These are phyloP conservation scores for Ectropis crepuscularia DNA, from an alignment of 2,888 invertebrate species.

Conservation along the genomic window DNA sequence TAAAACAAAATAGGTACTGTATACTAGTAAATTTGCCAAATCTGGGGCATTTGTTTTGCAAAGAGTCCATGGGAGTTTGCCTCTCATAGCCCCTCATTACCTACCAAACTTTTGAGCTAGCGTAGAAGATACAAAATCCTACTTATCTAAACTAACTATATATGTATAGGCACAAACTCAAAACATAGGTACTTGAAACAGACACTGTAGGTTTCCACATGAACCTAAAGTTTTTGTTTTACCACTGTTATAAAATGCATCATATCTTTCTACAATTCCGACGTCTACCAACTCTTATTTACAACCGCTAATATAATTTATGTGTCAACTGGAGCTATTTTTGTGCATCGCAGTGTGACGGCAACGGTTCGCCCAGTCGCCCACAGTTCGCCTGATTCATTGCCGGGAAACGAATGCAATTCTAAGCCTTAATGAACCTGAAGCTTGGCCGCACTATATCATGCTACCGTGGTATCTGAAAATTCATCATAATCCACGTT, in stretches of 20 bases:
- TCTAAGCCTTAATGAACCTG: slow-evolving; percentile 56
- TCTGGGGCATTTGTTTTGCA: neutral
- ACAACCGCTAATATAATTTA: slow-evolving; percentile 78
- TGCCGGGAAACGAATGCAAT: slow-evolving; percentile 68
- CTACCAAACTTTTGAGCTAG: too few species aligned
- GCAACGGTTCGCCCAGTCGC: slow-evolving; percentile 28
- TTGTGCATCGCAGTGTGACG: slow-evolving; percentile 60
- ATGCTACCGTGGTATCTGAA: slow-evolving; percentile 35
- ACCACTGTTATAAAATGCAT: slow-evolving; percentile 21
- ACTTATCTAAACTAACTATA: too few species aligned
- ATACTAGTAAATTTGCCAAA: too few species aligned
- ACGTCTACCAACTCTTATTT: slow-evolving; percentile 59
- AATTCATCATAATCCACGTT: slow-evolving; percentile 37
- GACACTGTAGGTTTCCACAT: too few species aligned
- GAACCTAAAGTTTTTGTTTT: too few species aligned
- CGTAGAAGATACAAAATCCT: too few species aligned
- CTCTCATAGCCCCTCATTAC: too few species aligned
- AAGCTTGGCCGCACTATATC: slow-evolving; percentile 35
- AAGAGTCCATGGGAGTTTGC: neutral
- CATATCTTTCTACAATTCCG: slow-evolving; percentile 37
- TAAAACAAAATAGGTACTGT: too few species aligned
- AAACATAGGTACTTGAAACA: too few species aligned
- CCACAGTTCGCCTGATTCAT: slow-evolving; percentile 62
- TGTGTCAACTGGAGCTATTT: slow-evolving; percentile 82
- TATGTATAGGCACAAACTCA: too few species aligned